phyloP scores from a whole-genome alignment of 2,888 invertebrate genomes.

The Allophyes oxyacanthae region DNA sequence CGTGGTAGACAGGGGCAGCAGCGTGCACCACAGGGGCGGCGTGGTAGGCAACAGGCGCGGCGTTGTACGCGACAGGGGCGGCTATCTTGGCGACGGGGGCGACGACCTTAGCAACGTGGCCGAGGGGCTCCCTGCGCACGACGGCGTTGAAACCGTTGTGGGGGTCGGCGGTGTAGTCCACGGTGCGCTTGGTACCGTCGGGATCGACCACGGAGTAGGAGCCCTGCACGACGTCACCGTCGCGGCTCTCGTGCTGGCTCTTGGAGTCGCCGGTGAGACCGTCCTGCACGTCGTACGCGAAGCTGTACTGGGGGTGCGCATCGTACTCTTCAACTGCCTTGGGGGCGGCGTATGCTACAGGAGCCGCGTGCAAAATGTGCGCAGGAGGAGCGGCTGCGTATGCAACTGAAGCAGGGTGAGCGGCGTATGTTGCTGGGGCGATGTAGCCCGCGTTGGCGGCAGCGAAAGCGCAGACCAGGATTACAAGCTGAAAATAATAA shows the following conservation, averaged over 20 bases:
- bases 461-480: constrained; percentile 75
- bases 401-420: constrained; percentile 67
- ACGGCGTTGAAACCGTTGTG: constrained; percentile 87
- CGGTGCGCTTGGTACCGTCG: constrained; percentile 84
- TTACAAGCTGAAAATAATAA: constrained; percentile 68
- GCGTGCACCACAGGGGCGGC: constrained; percentile 59
- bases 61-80: constrained; percentile 58
- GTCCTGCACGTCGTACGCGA: constrained; percentile 83
- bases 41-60: constrained; percentile 39
- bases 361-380: constrained; percentile 62
- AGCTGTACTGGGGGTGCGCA: constrained; percentile 75
- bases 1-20: constrained; percentile 55
- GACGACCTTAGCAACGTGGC: constrained; percentile 68
- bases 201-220: constrained; percentile 85
- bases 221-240: constrained; percentile 84
- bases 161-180: constrained; percentile 85
- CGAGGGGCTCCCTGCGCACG: constrained; percentile 79
- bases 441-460: constrained; percentile 74
- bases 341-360: constrained; percentile 57
- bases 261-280: constrained; percentile 81
- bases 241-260: constrained; percentile 82
- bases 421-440: constrained; percentile 69
- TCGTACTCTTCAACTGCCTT: constrained; percentile 69
- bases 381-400: constrained; percentile 58
- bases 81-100: constrained; percentile 52